phyloP scores from a whole-genome alignment of 2,113 vertebrate genomes.

The Gasterosteus nipponicus region DNA sequence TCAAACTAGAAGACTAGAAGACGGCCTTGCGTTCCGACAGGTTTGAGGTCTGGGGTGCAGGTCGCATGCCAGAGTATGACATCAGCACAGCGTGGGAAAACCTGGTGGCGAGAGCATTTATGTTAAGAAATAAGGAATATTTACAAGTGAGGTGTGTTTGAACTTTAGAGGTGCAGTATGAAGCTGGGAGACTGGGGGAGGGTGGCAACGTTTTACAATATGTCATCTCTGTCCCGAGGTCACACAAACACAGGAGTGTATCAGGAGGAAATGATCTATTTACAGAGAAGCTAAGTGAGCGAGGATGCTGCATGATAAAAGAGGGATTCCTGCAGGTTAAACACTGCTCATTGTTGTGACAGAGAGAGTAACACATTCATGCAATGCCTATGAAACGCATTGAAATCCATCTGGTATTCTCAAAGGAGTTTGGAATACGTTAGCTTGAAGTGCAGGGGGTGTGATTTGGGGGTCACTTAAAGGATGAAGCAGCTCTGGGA shows the following conservation, averaged over 20 bases:
- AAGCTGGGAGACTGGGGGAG: background rate
- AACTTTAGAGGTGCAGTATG: slow-evolving; percentile 1
- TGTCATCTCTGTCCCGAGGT: slow-evolving; percentile 2
- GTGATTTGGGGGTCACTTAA: background rate
- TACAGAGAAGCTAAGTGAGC: background rate
- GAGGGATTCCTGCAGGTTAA: background rate
- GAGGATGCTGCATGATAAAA: background rate
- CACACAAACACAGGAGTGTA: background rate
- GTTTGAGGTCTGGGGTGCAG: slow-evolving; percentile 4
- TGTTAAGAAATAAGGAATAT: background rate
- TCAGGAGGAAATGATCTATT: slow-evolving; percentile 1
- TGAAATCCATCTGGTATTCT: slow-evolving; percentile 1
- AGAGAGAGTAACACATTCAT: background rate
- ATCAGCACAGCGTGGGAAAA: slow-evolving; percentile 6
- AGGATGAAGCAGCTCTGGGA: slow-evolving; percentile 4
- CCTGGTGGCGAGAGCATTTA: slow-evolving; percentile 5
- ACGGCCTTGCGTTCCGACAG: background rate
- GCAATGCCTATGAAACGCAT: background rate
- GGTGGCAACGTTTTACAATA: background rate
- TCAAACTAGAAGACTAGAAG: background rate
- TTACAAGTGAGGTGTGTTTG: slow-evolving; percentile 14
- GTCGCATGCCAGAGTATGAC: background rate
- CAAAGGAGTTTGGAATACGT: background rate
- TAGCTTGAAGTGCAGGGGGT: background rate
- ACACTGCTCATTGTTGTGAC: background rate